Evolutionary conservation across 2,797 vertebrate species (phyloP).

Genomic region (Phoebastria nigripes): DNA sequence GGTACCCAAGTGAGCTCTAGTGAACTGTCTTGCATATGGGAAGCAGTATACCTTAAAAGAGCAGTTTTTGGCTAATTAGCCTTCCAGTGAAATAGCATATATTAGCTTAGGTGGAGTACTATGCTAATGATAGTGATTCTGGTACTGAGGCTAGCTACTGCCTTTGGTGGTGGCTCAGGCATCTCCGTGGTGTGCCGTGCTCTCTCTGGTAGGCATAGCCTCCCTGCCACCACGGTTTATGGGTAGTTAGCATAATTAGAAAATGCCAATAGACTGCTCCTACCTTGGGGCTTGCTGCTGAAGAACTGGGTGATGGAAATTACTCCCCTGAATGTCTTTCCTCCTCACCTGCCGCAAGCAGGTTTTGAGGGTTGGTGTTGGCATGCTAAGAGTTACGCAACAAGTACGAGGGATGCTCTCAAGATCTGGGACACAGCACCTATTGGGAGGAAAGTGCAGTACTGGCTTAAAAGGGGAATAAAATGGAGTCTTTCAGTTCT

Average conservation of each 20-base stretch:
- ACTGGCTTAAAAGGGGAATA: not conserved
- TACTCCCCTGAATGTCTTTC: not conserved
- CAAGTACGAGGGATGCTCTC: not conserved
- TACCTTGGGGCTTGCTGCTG: conserved; percentile 44
- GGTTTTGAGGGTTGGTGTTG: not conserved
- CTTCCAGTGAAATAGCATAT: not conserved
- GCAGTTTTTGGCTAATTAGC: conserved; percentile 33
- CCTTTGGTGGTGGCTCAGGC: conserved; percentile 5
- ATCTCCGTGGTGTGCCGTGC: not conserved
- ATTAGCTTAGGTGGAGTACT: conserved; percentile 8
- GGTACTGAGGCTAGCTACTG: not conserved
- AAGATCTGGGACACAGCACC: not conserved
- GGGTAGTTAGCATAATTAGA: conserved; percentile 46
- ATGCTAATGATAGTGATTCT: not conserved
- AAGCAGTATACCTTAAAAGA: not conserved
- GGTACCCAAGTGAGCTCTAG: not conserved
- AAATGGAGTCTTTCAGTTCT: not conserved
- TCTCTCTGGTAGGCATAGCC: not conserved
- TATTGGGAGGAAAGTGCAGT: not conserved
- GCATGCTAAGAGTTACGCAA: accelerated
- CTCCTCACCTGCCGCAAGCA: not conserved
- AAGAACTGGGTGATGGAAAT: conserved; percentile 17
- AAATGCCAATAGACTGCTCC: not conserved
- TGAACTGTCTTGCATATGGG: not conserved
- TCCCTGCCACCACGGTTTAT: not conserved